These are phyloP conservation scores for Sphinx pinastri DNA, from an alignment of 2,888 invertebrate genomes.

Conservation along the genomic window DNA sequence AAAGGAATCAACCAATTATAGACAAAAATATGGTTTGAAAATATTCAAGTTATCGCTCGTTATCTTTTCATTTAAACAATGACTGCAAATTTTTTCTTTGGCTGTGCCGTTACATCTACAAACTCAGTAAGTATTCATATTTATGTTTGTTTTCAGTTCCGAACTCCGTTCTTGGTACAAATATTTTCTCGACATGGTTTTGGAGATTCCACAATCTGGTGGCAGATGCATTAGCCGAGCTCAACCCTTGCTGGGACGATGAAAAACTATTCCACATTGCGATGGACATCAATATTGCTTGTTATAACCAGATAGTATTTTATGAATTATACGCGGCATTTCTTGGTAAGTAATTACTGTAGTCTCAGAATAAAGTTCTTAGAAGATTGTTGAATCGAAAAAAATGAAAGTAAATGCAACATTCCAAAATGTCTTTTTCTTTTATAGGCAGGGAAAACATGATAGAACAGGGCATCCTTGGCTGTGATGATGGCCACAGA, in stretches of 20 bases:
- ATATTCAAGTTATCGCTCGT: too few species aligned
- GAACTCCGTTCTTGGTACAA: slow-evolving; percentile 32
- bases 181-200: slow-evolving; percentile 49
- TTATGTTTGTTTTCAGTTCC: slow-evolving; percentile 29
- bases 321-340: slow-evolving; percentile 48
- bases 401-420: neutral
- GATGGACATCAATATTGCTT: slow-evolving; percentile 51
- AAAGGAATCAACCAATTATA: too few species aligned
- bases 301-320: slow-evolving; percentile 44
- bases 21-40: too few species aligned
- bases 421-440: neutral
- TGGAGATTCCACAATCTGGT: slow-evolving; percentile 52
- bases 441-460: slow-evolving; percentile 47
- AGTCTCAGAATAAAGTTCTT: too few species aligned
- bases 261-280: slow-evolving; percentile 46
- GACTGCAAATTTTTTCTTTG: too few species aligned
- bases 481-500: slow-evolving; percentile 39
- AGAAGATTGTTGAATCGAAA: too few species aligned
- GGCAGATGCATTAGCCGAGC: slow-evolving; percentile 39
- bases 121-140: neutral
- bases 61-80: too few species aligned
- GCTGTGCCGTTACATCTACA: too few species aligned
- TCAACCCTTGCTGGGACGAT: slow-evolving; percentile 57
- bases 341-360: slow-evolving; percentile 45
- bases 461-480: slow-evolving; percentile 40